Percentiles rank a stretch among this genome's conserved stretches.
Conservation (phyloP, 2,888 invertebrate species). For the Plagiodera versicolora region DNA sequence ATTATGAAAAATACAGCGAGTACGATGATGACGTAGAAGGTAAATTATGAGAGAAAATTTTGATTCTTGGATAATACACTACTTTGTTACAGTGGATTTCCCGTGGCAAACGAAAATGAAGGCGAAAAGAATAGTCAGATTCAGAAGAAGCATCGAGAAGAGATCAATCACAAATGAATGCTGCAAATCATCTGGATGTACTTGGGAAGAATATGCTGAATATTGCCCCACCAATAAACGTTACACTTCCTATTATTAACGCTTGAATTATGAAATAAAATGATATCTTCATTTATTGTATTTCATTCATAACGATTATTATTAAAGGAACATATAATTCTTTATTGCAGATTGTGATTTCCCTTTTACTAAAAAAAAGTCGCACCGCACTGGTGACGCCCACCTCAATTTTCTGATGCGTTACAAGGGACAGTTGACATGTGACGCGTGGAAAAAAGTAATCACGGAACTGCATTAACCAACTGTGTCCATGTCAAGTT, state of each 20-base stretch:
- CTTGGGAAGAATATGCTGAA: constrained; percentile 68
- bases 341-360: no score
- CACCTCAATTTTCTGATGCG: no score
- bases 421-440: no score
- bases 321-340: no score
- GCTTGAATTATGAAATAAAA: no score
- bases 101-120: constrained; percentile 52
- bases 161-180: constrained; percentile 62
- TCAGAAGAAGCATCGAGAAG: constrained; percentile 45
- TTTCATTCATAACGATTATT: no score
- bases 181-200: constrained; percentile 61
- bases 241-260: constrained; percentile 36
- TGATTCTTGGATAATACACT: no score
- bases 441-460: no score
- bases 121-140: constrained; percentile 48
- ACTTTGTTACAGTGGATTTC: constrained; percentile 43
- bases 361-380: no score
- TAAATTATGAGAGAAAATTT: no score
- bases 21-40: constrained; percentile 30
- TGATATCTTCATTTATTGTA: no score
- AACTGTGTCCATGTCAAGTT: constrained; percentile 33
- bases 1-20: constrained; percentile 24
- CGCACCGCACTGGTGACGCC: no score
- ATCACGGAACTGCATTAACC: background rate
- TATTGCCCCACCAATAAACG: constrained; percentile 64